Conservation (phyloP, 2,888 invertebrate species). For the Saturnia japonica region DNA sequence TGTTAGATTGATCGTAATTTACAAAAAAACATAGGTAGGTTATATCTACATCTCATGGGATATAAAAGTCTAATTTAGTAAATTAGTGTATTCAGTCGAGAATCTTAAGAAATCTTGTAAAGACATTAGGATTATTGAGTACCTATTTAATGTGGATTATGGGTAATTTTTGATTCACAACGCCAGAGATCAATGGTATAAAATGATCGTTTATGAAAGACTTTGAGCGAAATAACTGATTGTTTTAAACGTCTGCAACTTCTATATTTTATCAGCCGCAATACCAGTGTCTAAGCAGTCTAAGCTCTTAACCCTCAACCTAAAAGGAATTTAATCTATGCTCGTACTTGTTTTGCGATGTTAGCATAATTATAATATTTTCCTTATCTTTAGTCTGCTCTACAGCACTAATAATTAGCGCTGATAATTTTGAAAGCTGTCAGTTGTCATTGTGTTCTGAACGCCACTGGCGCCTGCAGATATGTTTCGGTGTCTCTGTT, state of each 20-base stretch:
- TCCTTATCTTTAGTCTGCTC: slow-evolving; percentile 56
- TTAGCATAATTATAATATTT: slow-evolving; percentile 43
- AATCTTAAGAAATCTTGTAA: too few species aligned
- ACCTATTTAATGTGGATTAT: neutral
- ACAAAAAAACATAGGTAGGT: too few species aligned
- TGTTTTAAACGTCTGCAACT: neutral
- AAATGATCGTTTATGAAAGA: neutral
- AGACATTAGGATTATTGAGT: neutral
- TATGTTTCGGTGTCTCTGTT: slow-evolving; percentile 12
- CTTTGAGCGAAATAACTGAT: neutral
- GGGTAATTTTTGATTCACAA: neutral
- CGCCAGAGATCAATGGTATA: neutral
- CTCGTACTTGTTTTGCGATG: slow-evolving; percentile 39
- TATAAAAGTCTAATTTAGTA: too few species aligned
- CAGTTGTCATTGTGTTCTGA: slow-evolving; percentile 33
- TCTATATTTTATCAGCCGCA: slow-evolving; percentile 19
- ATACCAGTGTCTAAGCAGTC: slow-evolving; percentile 11
- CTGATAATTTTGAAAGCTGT: slow-evolving; percentile 61
- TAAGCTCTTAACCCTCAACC: slow-evolving; percentile 59
- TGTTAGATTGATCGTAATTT: too few species aligned
- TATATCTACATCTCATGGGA: too few species aligned
- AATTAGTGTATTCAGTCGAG: too few species aligned
- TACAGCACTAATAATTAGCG: slow-evolving; percentile 54
- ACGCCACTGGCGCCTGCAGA: slow-evolving; percentile 22
- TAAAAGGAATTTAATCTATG: slow-evolving; percentile 47